These are phyloP conservation scores for Neoitamus cyanurus DNA, from an alignment of 2,888 invertebrate species.

Conservation along the genomic window DNA sequence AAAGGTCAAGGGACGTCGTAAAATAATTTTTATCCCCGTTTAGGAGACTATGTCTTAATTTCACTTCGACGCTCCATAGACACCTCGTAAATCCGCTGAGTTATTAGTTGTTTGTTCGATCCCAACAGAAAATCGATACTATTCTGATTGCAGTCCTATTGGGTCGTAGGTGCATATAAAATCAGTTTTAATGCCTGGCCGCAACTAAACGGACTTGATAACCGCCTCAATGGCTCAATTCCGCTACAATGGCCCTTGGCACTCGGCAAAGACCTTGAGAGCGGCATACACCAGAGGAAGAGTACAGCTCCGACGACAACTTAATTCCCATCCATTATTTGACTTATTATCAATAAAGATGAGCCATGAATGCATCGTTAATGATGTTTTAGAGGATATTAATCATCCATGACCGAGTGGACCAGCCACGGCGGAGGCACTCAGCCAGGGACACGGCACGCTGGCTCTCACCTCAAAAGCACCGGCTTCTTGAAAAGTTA, in stretches of 20 bases:
- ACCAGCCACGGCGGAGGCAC: background rate
- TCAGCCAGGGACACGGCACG: background rate
- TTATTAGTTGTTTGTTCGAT: background rate
- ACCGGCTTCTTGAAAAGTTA: background rate
- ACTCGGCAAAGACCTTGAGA: background rate
- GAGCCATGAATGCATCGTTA: slow-evolving; percentile 26
- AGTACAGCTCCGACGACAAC: slow-evolving; percentile 15
- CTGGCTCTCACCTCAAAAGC: background rate
- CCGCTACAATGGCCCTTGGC: background rate
- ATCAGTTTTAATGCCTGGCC: background rate
- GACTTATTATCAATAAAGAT: slow-evolving; percentile 39
- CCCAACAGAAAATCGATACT: background rate
- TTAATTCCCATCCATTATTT: slow-evolving; percentile 23
- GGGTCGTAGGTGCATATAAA: background rate
- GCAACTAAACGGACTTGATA: background rate
- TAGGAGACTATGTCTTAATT: background rate
- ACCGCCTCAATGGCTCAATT: background rate
- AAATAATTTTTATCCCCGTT: background rate
- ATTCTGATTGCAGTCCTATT: background rate
- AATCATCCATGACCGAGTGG: slow-evolving; percentile 24
- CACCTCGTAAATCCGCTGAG: background rate
- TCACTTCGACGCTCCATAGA: background rate
- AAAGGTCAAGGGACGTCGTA: background rate
- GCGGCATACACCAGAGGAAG: background rate
- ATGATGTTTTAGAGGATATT: slow-evolving; percentile 19